phyloP scores from a whole-genome alignment of 2,888 invertebrate species.

The Cantharis rufa region DNA sequence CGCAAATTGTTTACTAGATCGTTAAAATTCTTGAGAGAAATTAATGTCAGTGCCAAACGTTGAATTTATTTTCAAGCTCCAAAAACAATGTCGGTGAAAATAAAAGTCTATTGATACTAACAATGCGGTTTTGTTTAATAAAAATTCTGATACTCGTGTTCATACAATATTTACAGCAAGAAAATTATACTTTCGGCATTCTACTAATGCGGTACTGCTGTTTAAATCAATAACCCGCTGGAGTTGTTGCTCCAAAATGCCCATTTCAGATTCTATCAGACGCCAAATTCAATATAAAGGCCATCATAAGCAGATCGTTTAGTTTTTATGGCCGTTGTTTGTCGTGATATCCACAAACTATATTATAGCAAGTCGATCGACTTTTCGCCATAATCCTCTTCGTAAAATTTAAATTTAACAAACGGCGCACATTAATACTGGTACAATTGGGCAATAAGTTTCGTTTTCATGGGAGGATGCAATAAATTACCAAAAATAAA shows the following conservation, averaged over 20 bases:
- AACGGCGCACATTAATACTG: background rate
- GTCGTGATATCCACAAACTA: constrained; percentile 11
- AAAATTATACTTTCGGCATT: background rate
- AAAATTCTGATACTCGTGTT: background rate
- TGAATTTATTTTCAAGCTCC: background rate
- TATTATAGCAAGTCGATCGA: background rate
- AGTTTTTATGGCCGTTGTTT: constrained; percentile 21
- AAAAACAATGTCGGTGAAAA: background rate
- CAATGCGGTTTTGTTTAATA: background rate
- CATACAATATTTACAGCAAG: background rate
- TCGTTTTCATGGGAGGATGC: background rate
- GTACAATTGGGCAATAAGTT: background rate
- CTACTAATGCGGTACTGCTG: constrained; percentile 14
- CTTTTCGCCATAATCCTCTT: background rate
- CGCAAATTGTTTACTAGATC: background rate
- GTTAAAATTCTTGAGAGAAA: background rate
- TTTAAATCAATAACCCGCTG: constrained; percentile 8
- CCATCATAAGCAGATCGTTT: constrained; percentile 21
- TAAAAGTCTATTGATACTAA: background rate
- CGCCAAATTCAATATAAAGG: constrained; percentile 17
- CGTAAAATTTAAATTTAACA: background rate
- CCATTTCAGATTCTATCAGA: constrained; percentile 17
- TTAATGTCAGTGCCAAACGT: background rate
- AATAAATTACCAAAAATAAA: constrained; percentile 8
- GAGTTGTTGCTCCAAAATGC: background rate